Conservation (phyloP, 2,797 vertebrate genomes). For the Schizothorax lantsangensis region DNA sequence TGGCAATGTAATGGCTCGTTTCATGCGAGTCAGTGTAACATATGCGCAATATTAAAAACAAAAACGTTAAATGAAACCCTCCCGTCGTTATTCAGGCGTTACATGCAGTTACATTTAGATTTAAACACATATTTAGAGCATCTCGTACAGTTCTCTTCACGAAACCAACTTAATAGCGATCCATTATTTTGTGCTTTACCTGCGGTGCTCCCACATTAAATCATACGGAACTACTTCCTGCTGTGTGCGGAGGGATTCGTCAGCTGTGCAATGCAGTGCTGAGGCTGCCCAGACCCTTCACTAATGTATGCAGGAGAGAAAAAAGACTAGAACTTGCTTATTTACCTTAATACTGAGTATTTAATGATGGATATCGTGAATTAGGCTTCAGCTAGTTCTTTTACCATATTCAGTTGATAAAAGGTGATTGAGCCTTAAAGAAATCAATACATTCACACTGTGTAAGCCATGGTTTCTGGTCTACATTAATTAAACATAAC, state of each 20-base stretch:
- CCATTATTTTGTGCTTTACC: conserved; percentile 48
- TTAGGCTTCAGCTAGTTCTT: neutral
- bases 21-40: neutral
- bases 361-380: neutral
- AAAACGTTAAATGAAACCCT: neutral
- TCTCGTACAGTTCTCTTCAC: neutral
- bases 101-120: neutral
- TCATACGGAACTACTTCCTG: conserved; percentile 77
- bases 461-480: neutral
- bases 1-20: neutral
- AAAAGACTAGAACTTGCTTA: conserved; percentile 52
- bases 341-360: neutral
- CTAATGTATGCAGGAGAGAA: conserved; percentile 73
- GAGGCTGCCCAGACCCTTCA: conserved; percentile 80
- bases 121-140: neutral
- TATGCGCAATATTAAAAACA: neutral
- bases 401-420: neutral
- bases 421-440: neutral
- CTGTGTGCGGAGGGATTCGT: conserved; percentile 80
- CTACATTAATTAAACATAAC: neutral
- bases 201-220: conserved; percentile 65
- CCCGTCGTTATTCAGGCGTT: neutral
- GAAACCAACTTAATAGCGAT: neutral
- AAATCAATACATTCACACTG: neutral
- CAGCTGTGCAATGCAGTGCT: conserved; percentile 79